These are phyloP conservation scores for Rhinogobius similis DNA, from an alignment of 2,113 vertebrate species.

Conservation along the genomic window DNA sequence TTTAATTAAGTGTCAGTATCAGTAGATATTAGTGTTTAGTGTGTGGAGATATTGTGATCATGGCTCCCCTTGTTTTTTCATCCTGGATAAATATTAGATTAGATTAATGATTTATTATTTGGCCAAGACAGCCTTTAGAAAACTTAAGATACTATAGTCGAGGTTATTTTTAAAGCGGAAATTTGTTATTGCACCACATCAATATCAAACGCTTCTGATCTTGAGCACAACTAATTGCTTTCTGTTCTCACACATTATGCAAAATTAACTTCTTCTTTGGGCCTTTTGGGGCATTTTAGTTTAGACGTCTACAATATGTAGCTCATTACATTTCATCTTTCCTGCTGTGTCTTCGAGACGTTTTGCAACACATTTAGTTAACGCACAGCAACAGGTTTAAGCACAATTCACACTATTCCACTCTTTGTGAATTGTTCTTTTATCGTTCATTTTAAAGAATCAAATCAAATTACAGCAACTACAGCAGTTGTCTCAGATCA, in stretches of 20 bases:
- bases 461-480: too few relatives aligned
- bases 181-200: constrained; percentile 31
- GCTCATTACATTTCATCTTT: too few relatives aligned
- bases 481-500: too few relatives aligned
- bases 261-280: too few relatives aligned
- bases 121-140: constrained; percentile 31
- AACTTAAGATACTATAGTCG: constrained; percentile 33
- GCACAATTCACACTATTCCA: too few relatives aligned
- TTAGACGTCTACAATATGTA: too few relatives aligned
- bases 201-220: constrained; percentile 25
- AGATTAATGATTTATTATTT: constrained; percentile 39
- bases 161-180: constrained; percentile 35
- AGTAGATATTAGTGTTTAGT: constrained; percentile 27
- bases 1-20: constrained; percentile 40
- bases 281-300: neutral
- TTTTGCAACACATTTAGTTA: too few relatives aligned
- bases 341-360: too few relatives aligned
- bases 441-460: too few relatives aligned
- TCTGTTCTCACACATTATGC: neutral
- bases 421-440: too few relatives aligned
- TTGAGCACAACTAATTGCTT: neutral
- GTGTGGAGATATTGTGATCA: constrained; percentile 22
- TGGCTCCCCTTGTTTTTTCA: neutral
- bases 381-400: too few relatives aligned
- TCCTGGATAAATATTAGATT: constrained; percentile 39